Base-by-base conservation (phyloP, 2,888 invertebrate genomes). In the Boloria euphrosyne region DNA sequence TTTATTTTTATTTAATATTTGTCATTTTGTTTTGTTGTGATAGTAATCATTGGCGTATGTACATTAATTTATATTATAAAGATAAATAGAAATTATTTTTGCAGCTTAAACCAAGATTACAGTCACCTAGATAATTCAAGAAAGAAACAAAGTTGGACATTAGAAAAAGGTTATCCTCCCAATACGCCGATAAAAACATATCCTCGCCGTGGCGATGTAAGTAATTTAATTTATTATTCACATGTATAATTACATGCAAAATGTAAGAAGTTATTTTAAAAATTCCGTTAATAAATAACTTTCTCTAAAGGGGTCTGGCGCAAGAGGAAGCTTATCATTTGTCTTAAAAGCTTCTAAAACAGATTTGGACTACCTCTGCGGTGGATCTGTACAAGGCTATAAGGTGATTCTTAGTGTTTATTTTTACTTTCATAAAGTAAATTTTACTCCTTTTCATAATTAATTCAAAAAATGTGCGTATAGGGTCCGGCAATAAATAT, bases 331-430 rank as follows among this genome's bases (percentile, higher is more conserved):
- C 0, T 82, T 96, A 16, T 93, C 93, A 59, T 86, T 96, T 71
- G 84, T 95, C 22, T 81, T 96, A 72, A 93, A 92, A 74, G 93
- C 94, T 0, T 92, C 92, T 65, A 87, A 93, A 66, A 78, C 89
- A 7, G 95, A 96, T 76, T 86, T 95, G 64, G 96, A 96, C 78
- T 95, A 94, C 75, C 84, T 95, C 58, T 96, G 96, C 75, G 93
- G 93, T 67, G 96, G 95, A 0, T 95, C 96, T 0, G 95, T 95
- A 4, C 95, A 95, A 85, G 96, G 96, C 27, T 96, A 95, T 77
- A 96, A 95, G 93, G 95, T 95, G 80, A 61, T 38, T 38, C 7
- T 38, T 38, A 38, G 31, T 7, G 31, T 38, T 10, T 38, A 38
- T 38, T 22, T 22, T 22, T 2, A 22, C 22, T 22, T 22, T 22